phyloP scores from a whole-genome alignment of 2,113 vertebrate species.

The Oreochromis spilurus region DNA sequence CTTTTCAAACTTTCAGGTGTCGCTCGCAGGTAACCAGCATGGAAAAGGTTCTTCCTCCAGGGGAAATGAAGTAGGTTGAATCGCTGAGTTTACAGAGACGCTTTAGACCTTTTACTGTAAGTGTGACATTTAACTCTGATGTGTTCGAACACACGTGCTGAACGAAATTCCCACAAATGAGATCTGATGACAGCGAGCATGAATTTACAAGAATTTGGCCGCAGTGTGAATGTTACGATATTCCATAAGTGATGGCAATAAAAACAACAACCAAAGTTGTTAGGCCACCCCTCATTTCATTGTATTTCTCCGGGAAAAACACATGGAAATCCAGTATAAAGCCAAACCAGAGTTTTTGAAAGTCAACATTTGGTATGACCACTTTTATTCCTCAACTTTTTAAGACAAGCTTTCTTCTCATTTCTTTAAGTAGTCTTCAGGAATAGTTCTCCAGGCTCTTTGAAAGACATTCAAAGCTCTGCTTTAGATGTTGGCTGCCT shows the following conservation, averaged over 20 bases:
- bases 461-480: neutral
- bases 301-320: neutral
- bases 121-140: constrained; percentile 31
- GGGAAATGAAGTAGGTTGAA: constrained; percentile 17
- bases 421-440: neutral
- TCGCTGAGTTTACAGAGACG: constrained; percentile 5
- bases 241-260: neutral
- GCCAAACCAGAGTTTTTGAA: neutral
- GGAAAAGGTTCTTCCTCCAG: constrained; percentile 33
- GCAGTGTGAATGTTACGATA: neutral
- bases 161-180: neutral
- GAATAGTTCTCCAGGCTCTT: neutral
- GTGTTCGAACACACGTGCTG: neutral
- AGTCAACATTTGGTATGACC: neutral
- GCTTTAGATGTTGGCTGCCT: neutral
- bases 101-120: constrained; percentile 43
- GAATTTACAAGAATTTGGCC: neutral
- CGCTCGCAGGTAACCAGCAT: constrained; percentile 42
- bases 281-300: neutral
- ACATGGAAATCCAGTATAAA: neutral
- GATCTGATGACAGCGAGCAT: neutral
- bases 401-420: neutral
- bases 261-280: neutral
- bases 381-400: neutral
- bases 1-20: constrained; percentile 49